Base-by-base conservation (phyloP, 2,797 vertebrate species). In the Micropoecilia bifurca region DNA sequence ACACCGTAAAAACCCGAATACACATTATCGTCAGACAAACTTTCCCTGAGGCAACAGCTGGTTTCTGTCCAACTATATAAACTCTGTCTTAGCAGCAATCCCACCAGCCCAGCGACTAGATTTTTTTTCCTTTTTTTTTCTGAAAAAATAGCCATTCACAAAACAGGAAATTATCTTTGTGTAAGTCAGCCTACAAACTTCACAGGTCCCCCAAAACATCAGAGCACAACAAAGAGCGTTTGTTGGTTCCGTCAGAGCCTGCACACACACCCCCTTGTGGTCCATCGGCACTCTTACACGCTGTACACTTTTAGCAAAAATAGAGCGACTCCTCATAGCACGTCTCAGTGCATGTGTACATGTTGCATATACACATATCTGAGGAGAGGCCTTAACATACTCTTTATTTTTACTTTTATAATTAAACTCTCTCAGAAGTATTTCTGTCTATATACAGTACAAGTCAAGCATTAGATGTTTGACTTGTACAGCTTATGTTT, bases 1-100 rank as follows among this genome's bases (percentile, higher is more conserved):
- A 89, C 87, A 88, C 85, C 79, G 78, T 84, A 84, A 92, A 94
- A 91, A 92, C 83, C 80, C 82, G 43, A 85, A 79, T 85, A 94
- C 88, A 92, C 86, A 89, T 85, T 53, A 91, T 91, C 80, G 78
- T 88, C 88, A 91, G 88, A 93, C 91, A 93, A 92, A 91, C 91
- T 73, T 90, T 94, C 94, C 94, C 94, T 95, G 94, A 95, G 94
- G 92, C 92, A 91, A 91, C 88, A 92, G 93, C 88, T 85, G 89
- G 82, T 78, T 88, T 90, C 85, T 84, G 74, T 83, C 89, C 89
- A 91, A 90, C 92, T 86, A 87, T 83, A 83, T 43, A 28, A 83
- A 89, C 87, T 90, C 91, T 88, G 88, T 93, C 91, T 80, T 93
- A 94, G 92, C 93, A 92, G 93, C 93, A 89, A 90, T 90, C 91